These are phyloP conservation scores for Pantherophis alleghaniensis DNA, from an alignment of 2,797 vertebrate genomes.

Conservation along the genomic window DNA sequence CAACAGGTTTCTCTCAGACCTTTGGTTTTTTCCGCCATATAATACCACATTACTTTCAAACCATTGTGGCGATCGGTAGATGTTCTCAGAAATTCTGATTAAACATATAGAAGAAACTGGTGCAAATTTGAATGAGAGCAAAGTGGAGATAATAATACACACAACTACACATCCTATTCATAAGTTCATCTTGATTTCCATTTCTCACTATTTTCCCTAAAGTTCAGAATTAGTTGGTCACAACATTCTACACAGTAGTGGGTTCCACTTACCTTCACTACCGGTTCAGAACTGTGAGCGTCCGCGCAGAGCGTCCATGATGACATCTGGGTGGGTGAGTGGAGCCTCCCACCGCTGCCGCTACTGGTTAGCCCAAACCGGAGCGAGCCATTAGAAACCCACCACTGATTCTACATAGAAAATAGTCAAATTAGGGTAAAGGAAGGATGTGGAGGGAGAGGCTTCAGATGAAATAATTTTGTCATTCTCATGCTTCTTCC, in stretches of 20 bases:
- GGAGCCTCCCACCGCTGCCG: too few species aligned
- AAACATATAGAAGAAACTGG: background rate
- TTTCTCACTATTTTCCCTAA: background rate
- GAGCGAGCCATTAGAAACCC: too few species aligned
- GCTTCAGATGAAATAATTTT: background rate
- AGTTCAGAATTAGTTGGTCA: background rate
- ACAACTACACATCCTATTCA: background rate
- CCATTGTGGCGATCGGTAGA: background rate
- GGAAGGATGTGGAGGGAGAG: background rate
- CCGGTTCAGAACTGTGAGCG: too few species aligned
- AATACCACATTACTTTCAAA: background rate
- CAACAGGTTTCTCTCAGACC: background rate
- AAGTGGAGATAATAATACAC: background rate
- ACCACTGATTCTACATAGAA: background rate
- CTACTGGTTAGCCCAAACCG: too few species aligned
- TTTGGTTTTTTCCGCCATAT: background rate
- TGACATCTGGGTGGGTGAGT: too few species aligned
- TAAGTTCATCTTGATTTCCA: background rate
- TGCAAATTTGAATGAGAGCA: background rate
- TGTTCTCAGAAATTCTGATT: background rate
- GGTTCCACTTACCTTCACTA: too few species aligned
- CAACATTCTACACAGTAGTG: background rate
- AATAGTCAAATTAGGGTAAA: background rate
- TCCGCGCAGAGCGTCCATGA: too few species aligned
- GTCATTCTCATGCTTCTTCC: background rate